Evolutionary conservation across 2,797 vertebrate species (phyloP).

Genomic region (Microchirus variegatus): DNA sequence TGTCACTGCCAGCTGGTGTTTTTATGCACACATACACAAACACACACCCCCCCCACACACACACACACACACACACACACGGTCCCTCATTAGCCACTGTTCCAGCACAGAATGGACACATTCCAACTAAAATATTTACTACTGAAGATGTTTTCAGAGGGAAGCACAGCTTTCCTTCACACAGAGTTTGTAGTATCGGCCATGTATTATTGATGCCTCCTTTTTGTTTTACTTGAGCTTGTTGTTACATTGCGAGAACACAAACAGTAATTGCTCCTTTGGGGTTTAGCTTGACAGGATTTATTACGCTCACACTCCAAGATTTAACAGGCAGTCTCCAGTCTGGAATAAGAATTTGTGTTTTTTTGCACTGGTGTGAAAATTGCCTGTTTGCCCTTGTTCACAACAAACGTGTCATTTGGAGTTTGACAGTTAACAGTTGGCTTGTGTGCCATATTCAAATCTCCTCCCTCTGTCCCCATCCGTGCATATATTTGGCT

Average conservation of each 20-base stretch:
- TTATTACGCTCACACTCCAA: constrained; percentile 49
- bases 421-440: constrained; percentile 56
- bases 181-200: constrained; percentile 13
- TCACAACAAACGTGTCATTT: constrained; percentile 64
- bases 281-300: constrained; percentile 50
- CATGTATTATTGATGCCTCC: constrained; percentile 64
- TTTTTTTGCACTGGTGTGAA: constrained; percentile 39
- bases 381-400: constrained; percentile 60
- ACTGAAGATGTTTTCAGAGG: constrained; percentile 47
- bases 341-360: constrained; percentile 34
- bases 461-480: constrained; percentile 37
- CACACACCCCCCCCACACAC: constrained; percentile 17
- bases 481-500: constrained; percentile 42
- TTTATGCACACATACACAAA: constrained; percentile 25
- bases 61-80: constrained; percentile 8
- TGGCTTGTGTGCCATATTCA: constrained; percentile 47
- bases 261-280: constrained; percentile 65
- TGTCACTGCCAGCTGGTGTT: constrained; percentile 65
- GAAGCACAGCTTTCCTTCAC: constrained; percentile 21
- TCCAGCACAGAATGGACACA: constrained; percentile 55
- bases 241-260: constrained; percentile 56
- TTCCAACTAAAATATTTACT: constrained; percentile 57
- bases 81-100: constrained; percentile 51
- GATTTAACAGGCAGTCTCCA: constrained; percentile 51
- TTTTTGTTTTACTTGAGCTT: constrained; percentile 57